phyloP scores from a whole-genome alignment of 2,888 invertebrate genomes.

The Penaeus monodon region DNA sequence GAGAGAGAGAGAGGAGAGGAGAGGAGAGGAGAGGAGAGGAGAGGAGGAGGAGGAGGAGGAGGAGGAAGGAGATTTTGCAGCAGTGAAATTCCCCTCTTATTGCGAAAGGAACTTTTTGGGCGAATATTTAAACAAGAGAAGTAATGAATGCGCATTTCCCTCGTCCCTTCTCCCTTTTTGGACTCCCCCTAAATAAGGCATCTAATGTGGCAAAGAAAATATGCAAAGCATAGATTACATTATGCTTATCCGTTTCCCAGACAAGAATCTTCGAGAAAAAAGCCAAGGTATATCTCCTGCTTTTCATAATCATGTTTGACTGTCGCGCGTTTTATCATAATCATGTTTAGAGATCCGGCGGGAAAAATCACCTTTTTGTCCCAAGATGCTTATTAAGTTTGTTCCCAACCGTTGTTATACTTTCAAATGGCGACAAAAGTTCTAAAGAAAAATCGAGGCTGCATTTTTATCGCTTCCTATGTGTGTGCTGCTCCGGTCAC shows the following conservation, averaged over 20 bases:
- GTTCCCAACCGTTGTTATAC: constrained; percentile 22
- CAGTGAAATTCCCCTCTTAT: background rate
- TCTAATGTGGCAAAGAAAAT: constrained; percentile 30
- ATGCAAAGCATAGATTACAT: constrained; percentile 31
- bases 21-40: too few relatives aligned
- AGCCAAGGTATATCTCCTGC: constrained; percentile 39
- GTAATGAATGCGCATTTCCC: background rate
- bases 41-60: background rate
- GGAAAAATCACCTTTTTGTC: constrained; percentile 40
- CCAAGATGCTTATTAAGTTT: constrained; percentile 19
- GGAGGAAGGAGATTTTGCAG: background rate
- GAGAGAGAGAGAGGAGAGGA: background rate
- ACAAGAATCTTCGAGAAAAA: constrained; percentile 12
- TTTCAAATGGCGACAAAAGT: constrained; percentile 25
- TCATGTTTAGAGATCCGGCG: constrained; percentile 45
- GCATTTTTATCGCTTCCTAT: background rate
- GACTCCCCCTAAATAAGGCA: constrained; percentile 12
- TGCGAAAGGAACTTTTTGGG: too few relatives aligned
- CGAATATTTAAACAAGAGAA: too few relatives aligned
- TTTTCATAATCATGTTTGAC: constrained; percentile 62
- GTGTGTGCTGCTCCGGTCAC: background rate
- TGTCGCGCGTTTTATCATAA: constrained; percentile 54
- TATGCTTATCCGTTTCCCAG: constrained; percentile 28
- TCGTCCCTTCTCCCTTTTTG: background rate
- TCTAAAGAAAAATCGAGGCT: constrained; percentile 10